Evolutionary conservation across 1,140 invertebrate genomes (phyloP), one percentile per base, ranked within the genome.

Genomic region (Mercenaria mercenaria): DNA sequence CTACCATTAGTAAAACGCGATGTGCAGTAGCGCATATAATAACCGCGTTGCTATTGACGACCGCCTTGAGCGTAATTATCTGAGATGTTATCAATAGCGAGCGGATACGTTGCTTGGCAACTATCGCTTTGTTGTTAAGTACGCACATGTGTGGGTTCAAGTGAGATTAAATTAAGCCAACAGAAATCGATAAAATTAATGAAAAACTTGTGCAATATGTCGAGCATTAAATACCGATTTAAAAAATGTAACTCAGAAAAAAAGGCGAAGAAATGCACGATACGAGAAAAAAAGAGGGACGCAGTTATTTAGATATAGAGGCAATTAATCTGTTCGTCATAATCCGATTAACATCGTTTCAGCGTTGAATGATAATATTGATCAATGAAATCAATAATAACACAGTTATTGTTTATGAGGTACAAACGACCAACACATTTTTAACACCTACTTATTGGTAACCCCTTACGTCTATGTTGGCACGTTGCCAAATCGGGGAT

Each of bases 71-170:
- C 34, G 29, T 50, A 80, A 80, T 56, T 52, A 80, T 80, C 77
- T 52, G 13, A 18, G 67, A 72, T 72, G 34, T 80, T 59, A 80
- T 50, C 56, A 56, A 37, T 32, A 59, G 39, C 29, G 41, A 52
- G 77, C 77, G 77, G 77, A 80, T 56, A 80, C 47, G 77, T 80
- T 80, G 77, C 77, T 56, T 80, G 26, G 77, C 77, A 80, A 80
- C 77, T 56, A 80, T 59, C 47, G 77, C 47, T 50, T 80, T 72
- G 34, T 72, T 39, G 67, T 39, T 39, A 32, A 72, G 32, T 72
- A 72, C 67, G 67, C 67, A 72, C 34, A 6, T 39, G 67, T 72
- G 67, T 72, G 67, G 67, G 67, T 72, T 72, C 3, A 72, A 20
- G 3, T 39, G 13, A 37, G 67, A 72, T 72, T 72, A 72, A 37